Conservation (phyloP, 2,888 invertebrate genomes). For the Teinopalpus imperialis region DNA sequence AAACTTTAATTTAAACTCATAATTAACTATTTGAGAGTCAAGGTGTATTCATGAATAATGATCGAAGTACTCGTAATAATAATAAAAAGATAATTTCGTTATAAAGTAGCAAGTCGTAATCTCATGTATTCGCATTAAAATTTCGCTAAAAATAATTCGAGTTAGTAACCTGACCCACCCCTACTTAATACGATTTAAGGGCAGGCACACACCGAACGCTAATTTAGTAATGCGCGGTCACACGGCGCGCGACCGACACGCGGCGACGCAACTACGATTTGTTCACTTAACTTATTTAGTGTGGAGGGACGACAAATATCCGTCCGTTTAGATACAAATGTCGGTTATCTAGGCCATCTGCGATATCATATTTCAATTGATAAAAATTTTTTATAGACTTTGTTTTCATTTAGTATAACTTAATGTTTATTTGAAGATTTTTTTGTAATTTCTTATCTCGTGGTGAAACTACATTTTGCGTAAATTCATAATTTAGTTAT, state of each 20-base stretch:
- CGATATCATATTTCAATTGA: conserved; percentile 14
- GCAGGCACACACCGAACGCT: conserved; percentile 64
- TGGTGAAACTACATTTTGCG: too few relatives aligned
- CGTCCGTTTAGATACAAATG: conserved; percentile 40
- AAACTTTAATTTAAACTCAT: too few relatives aligned
- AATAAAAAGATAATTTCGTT: neutral
- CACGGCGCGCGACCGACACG: conserved; percentile 58
- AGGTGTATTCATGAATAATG: too few relatives aligned
- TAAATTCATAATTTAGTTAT: too few relatives aligned
- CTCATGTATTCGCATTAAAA: conserved; percentile 20
- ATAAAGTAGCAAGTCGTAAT: neutral
- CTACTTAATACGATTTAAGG: conserved; percentile 60
- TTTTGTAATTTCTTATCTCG: too few relatives aligned
- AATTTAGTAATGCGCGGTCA: conserved; percentile 74
- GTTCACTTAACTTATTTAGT: conserved; percentile 73
- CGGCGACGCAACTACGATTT: conserved; percentile 69
- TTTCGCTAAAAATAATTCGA: conserved; percentile 30
- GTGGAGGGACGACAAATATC: conserved; percentile 56
- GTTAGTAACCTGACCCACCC: conserved; percentile 52
- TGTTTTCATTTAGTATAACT: neutral
- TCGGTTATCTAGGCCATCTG: conserved; percentile 3
- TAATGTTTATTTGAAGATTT: too few relatives aligned
- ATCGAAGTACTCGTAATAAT: neutral
- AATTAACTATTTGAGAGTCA: too few relatives aligned
- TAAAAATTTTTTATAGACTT: too few relatives aligned